Base-by-base conservation (phyloP, 2,888 invertebrate genomes). In the Geotrupes spiniger region DNA sequence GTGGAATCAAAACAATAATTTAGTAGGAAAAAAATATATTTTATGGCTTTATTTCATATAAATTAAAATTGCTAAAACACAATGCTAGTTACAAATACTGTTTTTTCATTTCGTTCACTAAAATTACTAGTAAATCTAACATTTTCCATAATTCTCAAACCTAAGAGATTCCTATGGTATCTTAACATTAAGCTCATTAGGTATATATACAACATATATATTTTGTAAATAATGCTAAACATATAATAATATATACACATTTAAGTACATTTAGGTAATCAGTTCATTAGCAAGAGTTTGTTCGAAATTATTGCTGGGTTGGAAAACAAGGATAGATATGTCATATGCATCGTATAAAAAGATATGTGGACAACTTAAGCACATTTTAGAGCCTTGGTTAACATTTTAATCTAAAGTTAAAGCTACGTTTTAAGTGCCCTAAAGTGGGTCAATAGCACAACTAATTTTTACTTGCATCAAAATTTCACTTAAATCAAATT, bases 41-140 rank as follows among this genome's bases (percentile, higher is more conserved):
- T 57, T 46, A 54, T 53, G 49, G 57, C 57, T 48, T 54, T 54
- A 52, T 52, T 54, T 52, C 48, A 51, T 50, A 53, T 46, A 51
- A 56, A 52, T 50, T 50, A 54, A 56, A 51, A 56, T 57, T 52
- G 53, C 54, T 58, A 60, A 54, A 56, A 57, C 54, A 56, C 49
- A 51, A 56, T 53, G 47, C 51, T 57, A 56, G 48, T 52, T 52
- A 52, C 41, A 50, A 50, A 42, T 50, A 50, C 45, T 43, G 43
- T 36, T 46, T 14, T 37, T 33, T 14, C 36, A 33, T 36, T 17
- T 36, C 21, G 9, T 25, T 40, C 39, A 21, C 21, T 42, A 17
- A 48, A 16, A 47, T 21, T 39, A 38, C 27, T 38, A 46, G 42
- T 43, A 38, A 43, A 41, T 43, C 47, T 49, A 51, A 46, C 46